phyloP scores from a whole-genome alignment of 1,140 invertebrate genomes.

The Drosophila yakuba region DNA sequence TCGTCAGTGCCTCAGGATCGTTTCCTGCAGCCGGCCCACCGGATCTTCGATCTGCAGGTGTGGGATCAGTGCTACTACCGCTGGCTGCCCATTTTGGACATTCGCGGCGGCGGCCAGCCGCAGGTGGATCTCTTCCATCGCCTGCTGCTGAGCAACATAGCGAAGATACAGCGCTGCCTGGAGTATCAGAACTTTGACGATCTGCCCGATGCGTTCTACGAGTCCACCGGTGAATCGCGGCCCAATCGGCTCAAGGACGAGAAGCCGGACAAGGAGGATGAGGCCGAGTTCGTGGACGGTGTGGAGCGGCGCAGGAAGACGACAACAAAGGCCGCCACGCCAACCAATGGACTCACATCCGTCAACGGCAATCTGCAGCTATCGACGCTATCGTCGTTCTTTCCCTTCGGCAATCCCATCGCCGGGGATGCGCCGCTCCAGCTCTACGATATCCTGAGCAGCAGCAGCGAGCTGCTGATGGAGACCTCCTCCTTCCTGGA shows the following conservation, averaged over 20 bases:
- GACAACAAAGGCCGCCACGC: constrained; percentile 18
- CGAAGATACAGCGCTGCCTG: constrained; percentile 85
- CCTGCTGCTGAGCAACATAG: constrained; percentile 86
- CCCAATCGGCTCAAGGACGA: constrained; percentile 17
- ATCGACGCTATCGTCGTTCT: constrained; percentile 85
- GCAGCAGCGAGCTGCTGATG: constrained; percentile 71
- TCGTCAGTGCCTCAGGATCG: constrained; percentile 75
- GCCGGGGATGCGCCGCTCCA: constrained; percentile 78
- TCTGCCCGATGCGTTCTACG: constrained; percentile 73
- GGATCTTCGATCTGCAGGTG: constrained; percentile 88
- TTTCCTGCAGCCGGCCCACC: constrained; percentile 86
- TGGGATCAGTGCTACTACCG: constrained; percentile 96
- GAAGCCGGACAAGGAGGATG: neutral
- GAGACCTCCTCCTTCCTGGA: constrained; percentile 82
- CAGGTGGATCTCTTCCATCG: constrained; percentile 88
- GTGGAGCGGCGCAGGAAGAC: constrained; percentile 70
- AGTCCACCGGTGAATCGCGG: constrained; percentile 46
- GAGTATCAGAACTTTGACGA: constrained; percentile 76
- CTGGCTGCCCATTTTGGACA: constrained; percentile 93
- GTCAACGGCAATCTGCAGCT: constrained; percentile 44
- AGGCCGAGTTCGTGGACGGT: constrained; percentile 71
- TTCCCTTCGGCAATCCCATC: constrained; percentile 85
- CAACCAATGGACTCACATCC: constrained; percentile 49
- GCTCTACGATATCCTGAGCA: constrained; percentile 76
- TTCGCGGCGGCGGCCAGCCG: constrained; percentile 90